phyloP scores from a whole-genome alignment of 2,113 vertebrate species.

The Daphoenositta chrysoptera region DNA sequence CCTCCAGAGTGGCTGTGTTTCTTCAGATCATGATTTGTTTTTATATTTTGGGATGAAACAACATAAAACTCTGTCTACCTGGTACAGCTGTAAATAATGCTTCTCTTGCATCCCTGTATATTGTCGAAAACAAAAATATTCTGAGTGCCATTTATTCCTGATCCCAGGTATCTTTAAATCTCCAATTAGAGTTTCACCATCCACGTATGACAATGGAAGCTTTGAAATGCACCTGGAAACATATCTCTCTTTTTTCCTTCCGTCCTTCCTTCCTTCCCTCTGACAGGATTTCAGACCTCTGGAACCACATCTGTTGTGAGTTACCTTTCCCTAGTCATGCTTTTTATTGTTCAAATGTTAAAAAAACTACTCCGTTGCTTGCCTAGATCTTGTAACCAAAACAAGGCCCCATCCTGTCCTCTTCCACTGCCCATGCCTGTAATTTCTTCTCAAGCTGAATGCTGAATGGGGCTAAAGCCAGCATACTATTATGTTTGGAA shows the following conservation, averaged over 20 bases:
- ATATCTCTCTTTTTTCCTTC: not conserved
- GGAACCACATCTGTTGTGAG: not conserved
- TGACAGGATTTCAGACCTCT: not conserved
- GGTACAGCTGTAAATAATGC: not conserved
- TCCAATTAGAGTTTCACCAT: not conserved
- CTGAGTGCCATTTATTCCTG: not conserved
- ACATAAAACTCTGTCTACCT: not conserved
- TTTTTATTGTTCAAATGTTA: not conserved
- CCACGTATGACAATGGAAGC: not conserved
- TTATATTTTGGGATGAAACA: not conserved
- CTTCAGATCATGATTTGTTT: not conserved
- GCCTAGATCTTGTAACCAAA: constrained; percentile 29
- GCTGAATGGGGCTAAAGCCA: not conserved
- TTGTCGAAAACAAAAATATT: not conserved
- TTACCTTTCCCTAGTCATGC: not conserved
- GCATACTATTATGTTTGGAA: constrained; percentile 5
- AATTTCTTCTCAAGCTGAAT: constrained; percentile 16
- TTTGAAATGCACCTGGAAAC: constrained; percentile 2
- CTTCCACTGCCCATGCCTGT: not conserved
- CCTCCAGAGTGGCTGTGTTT: not conserved
- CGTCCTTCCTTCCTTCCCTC: not conserved
- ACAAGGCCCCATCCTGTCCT: not conserved
- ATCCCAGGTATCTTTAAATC: not conserved
- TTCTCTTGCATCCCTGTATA: not conserved
- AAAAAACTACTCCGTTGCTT: not conserved